These are phyloP conservation scores for Andrena hattorfiana DNA, from an alignment of 2,888 invertebrate species.

Conservation along the genomic window DNA sequence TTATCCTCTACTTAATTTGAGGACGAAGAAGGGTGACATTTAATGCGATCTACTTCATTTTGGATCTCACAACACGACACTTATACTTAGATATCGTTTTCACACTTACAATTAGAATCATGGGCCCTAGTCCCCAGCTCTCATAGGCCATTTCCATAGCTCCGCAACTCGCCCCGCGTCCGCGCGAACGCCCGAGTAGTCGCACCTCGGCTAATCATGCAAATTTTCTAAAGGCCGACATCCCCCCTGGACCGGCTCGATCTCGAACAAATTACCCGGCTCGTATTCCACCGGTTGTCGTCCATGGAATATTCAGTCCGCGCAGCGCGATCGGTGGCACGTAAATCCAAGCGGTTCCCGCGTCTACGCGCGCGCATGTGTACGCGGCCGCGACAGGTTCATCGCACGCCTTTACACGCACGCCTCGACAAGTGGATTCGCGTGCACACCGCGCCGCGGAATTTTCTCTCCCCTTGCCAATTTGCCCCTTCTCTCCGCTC, in stretches of 20 bases:
- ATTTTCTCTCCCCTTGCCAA: constrained; percentile 47
- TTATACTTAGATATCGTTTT: too few relatives aligned
- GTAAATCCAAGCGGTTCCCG: constrained; percentile 54
- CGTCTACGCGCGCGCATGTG: constrained; percentile 14
- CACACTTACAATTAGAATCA: too few relatives aligned
- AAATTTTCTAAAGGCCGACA: constrained; percentile 59
- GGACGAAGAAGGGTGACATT: too few relatives aligned
- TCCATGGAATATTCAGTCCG: constrained; percentile 37
- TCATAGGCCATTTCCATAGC: not conserved
- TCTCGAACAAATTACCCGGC: constrained; percentile 57
- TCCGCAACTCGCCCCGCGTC: not conserved
- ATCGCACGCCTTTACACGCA: constrained; percentile 45
- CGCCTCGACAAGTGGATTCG: constrained; percentile 55
- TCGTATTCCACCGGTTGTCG: constrained; percentile 43
- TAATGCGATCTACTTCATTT: too few relatives aligned
- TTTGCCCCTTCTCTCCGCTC: not conserved
- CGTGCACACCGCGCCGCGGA: constrained; percentile 46
- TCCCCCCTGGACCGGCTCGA: constrained; percentile 33
- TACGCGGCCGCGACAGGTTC: constrained; percentile 63
- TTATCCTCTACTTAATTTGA: too few relatives aligned
- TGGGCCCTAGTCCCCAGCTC: not conserved
- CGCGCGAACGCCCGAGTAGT: not conserved
- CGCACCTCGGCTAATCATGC: constrained; percentile 66
- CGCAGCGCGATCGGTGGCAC: constrained; percentile 40
- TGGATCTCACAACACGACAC: too few relatives aligned